phyloP scores from a whole-genome alignment of 2,113 vertebrate species.

The Pelmatolapia mariae region DNA sequence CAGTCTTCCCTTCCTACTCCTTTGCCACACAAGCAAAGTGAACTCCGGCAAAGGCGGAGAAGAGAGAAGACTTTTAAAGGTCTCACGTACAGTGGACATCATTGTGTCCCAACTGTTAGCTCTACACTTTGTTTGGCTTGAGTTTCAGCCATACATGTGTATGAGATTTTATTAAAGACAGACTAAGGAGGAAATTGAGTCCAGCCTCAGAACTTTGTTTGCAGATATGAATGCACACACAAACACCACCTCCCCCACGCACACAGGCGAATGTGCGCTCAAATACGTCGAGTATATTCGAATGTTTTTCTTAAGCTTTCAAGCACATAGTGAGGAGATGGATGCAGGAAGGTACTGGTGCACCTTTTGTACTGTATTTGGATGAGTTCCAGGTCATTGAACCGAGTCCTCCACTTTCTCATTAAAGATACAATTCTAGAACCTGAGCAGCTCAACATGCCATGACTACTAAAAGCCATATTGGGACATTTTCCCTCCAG shows the following conservation, averaged over 20 bases:
- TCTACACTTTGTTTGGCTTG: neutral
- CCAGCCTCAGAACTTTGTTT: neutral
- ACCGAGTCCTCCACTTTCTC: constrained; percentile 17
- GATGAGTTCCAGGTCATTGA: constrained; percentile 42
- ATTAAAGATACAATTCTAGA: constrained; percentile 13
- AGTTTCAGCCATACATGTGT: constrained; percentile 8
- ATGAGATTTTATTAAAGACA: neutral
- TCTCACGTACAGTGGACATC: neutral
- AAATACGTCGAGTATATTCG: neutral
- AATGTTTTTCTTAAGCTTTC: neutral
- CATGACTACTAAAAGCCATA: neutral
- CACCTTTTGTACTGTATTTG: constrained; percentile 20
- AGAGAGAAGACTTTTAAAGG: neutral
- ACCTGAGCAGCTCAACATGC: neutral
- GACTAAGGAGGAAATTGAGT: neutral
- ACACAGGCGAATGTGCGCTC: neutral
- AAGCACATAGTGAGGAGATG: neutral
- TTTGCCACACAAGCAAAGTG: constrained; percentile 8
- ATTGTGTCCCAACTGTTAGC: neutral
- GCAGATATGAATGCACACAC: neutral
- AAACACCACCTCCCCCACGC: neutral
- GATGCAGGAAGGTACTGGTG: constrained; percentile 3
- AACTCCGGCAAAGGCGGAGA: constrained; percentile 22
- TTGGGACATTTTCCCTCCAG: neutral
- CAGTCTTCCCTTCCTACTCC: constrained; percentile 22